Conservation (phyloP, 2,113 vertebrate species). For the Bucco capensis region DNA sequence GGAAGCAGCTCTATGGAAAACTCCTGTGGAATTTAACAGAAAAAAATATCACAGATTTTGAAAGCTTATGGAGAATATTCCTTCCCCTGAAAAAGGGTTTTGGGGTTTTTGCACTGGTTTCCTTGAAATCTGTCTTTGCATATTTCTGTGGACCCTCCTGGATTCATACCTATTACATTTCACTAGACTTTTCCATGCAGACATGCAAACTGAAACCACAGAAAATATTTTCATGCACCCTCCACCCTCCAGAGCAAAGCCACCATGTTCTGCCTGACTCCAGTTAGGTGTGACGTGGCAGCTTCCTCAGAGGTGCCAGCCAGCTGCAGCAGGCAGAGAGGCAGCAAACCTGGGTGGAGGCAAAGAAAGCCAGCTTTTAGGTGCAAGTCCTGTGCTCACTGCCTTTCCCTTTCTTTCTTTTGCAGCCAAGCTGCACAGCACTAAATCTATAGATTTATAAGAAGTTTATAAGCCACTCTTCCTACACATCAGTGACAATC, state of each 20-base stretch:
- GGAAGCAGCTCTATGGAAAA: background rate
- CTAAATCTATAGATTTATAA: background rate
- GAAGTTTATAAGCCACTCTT: background rate
- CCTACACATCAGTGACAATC: background rate
- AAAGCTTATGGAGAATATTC: constrained; percentile 27
- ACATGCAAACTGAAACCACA: constrained; percentile 57
- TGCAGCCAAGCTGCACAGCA: background rate
- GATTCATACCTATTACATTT: constrained; percentile 31
- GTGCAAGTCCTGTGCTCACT: background rate
- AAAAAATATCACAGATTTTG: background rate
- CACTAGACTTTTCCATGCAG: constrained; percentile 20
- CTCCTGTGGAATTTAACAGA: constrained; percentile 19
- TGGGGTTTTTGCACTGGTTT: background rate
- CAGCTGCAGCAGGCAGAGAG: constrained; percentile 13
- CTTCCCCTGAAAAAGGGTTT: background rate
- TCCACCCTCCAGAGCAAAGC: constrained; percentile 54
- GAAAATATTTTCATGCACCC: constrained; percentile 54
- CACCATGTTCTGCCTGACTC: background rate
- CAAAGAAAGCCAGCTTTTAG: constrained; percentile 10
- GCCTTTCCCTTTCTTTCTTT: background rate
- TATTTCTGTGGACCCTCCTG: constrained; percentile 39
- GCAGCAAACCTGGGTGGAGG: background rate
- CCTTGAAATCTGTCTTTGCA: constrained; percentile 23
- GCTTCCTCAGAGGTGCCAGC: background rate
- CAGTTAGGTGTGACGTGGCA: constrained; percentile 30